Evolutionary conservation across 2,888 invertebrate species (phyloP).

Genomic region (Dicycla oo): DNA sequence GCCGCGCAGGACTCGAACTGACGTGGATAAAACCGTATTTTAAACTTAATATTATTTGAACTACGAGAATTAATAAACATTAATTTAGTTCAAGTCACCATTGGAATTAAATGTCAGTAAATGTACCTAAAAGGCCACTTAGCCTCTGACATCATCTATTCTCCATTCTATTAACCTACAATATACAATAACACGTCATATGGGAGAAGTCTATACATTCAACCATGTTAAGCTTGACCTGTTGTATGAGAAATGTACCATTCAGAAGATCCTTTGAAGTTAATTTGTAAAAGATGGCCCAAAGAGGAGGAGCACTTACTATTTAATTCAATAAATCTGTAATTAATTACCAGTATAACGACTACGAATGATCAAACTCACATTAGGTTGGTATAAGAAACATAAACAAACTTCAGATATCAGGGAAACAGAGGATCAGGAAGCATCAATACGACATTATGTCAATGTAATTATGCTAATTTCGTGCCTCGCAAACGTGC

Average conservation of each 20-base stretch:
- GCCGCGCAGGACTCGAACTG: background rate
- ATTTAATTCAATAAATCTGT: slow-evolving; percentile 12
- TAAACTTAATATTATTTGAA: background rate
- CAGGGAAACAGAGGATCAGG: background rate
- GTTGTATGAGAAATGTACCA: slow-evolving; percentile 36
- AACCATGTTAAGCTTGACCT: slow-evolving; percentile 46
- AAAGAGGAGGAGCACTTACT: background rate
- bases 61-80: background rate
- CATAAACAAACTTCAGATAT: slow-evolving; percentile 9
- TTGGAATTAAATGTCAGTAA: slow-evolving; percentile 24
- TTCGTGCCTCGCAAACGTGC: slow-evolving; percentile 9
- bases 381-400: slow-evolving; percentile 13
- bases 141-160: slow-evolving; percentile 53
- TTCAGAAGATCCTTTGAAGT: slow-evolving; percentile 2
- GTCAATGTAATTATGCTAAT: slow-evolving; percentile 37
- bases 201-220: slow-evolving; percentile 37
- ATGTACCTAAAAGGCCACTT: slow-evolving; percentile 38
- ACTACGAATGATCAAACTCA: slow-evolving; percentile 26
- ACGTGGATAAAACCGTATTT: background rate
- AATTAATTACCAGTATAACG: slow-evolving; percentile 16
- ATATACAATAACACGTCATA: slow-evolving; percentile 42
- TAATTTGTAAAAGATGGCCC: slow-evolving; percentile 10
- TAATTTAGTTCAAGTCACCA: slow-evolving; percentile 11
- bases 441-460: slow-evolving; percentile 29
- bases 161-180: slow-evolving; percentile 55